Evolutionary conservation across 2,797 vertebrate genomes (phyloP), one percentile per base, ranked within the genome.

Genomic region (Peromyscus nudipes): DNA sequence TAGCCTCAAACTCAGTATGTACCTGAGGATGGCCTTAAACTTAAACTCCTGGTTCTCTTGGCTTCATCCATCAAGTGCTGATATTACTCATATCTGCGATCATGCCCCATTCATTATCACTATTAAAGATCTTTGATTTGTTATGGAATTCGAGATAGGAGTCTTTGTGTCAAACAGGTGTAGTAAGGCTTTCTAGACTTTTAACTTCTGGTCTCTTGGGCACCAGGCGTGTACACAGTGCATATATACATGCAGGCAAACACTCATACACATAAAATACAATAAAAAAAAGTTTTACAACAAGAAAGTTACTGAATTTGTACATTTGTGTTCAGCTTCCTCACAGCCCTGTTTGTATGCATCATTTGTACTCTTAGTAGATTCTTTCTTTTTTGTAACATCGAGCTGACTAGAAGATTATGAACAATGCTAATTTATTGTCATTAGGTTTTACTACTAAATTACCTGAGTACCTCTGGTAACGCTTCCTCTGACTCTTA

Each of bases 61-160:
- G 21, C 37, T 75, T 75, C 23, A 34, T 17, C 65, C 23, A 34
- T 49, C 64, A 87, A 88, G 25, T 57, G 16, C 49, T 88, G 85
- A 37, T 4, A 21, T 55, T 57, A 40, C 31, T 14, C 31, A 25
- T 11, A 19, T 40, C 9, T 57, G n/a, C n/a, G 12, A 57, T 29
- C 34, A 40, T 71, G 23, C n/a, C 67, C 46, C 14, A 27, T n/a
- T 71, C 46, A 55, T 82, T 95, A n/a, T 91, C 21, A 81, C 19
- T 77, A 13, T 75, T 86, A 82, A 93, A 37, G 91, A 71, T 77
- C 23, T 91, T 90, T 85, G 92, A 85, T 71, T 88, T 93, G n/a
- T 91, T 81, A 49, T 57, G 31, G 37, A 89, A 94, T 95, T 94
- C 77, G 92, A 82, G 13, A 37, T 83, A 81, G 83, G 77, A 67